These are phyloP conservation scores for Apis florea DNA, from an alignment of 1,140 invertebrate genomes.

Conservation along the genomic window DNA sequence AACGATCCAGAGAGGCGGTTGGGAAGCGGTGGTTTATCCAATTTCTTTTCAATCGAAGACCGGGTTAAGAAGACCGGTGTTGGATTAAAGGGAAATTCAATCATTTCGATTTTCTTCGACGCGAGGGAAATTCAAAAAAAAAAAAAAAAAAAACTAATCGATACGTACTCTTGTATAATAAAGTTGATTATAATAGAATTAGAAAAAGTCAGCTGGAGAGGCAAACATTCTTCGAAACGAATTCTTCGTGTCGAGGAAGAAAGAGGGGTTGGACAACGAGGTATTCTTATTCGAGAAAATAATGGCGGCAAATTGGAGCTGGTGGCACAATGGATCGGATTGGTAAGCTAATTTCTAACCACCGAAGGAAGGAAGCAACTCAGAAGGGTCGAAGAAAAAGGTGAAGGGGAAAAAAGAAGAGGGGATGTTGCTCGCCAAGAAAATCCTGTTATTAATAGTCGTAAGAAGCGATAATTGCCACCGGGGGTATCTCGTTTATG, in stretches of 20 bases:
- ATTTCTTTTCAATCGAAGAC: conserved; percentile 37
- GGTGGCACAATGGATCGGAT: conserved; percentile 41
- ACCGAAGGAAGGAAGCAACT: conserved; percentile 19
- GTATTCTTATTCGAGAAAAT: too few relatives aligned
- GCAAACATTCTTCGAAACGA: too few relatives aligned
- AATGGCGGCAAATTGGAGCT: conserved; percentile 62
- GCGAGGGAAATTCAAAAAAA: neutral
- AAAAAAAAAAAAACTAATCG: too few relatives aligned
- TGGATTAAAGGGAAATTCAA: conserved; percentile 34
- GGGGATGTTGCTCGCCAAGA: conserved; percentile 36
- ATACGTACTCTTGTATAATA: too few relatives aligned
- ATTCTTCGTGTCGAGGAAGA: too few relatives aligned
- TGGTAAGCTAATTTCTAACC: conserved; percentile 51
- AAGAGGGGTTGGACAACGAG: too few relatives aligned
- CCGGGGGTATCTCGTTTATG: conserved; percentile 63
- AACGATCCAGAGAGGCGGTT: neutral
- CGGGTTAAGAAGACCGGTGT: neutral
- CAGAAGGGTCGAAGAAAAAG: neutral
- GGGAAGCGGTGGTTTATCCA: conserved; percentile 29
- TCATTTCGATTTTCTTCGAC: conserved; percentile 32
- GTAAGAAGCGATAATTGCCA: conserved; percentile 65
- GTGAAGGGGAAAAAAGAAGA: neutral
- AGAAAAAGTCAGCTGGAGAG: too few relatives aligned
- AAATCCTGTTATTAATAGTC: conserved; percentile 66
- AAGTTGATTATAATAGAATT: too few relatives aligned